phyloP scores from a whole-genome alignment of 1,140 invertebrate genomes.

The Penaeus japonicus region DNA sequence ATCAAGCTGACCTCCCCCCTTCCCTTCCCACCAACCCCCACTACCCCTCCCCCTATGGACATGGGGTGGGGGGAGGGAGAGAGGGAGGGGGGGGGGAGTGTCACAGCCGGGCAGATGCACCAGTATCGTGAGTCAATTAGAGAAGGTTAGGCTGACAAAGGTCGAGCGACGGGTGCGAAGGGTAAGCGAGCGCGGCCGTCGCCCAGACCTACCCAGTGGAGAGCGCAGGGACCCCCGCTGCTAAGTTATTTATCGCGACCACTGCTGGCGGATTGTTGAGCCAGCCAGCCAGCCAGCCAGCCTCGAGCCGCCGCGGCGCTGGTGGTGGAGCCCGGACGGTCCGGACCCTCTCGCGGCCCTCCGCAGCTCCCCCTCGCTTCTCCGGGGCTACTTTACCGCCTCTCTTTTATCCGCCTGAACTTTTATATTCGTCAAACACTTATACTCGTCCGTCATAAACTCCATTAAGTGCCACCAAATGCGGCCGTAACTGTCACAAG shows the following conservation, averaged over 20 bases:
- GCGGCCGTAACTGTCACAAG: slow-evolving; percentile 22
- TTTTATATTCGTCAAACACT: slow-evolving; percentile 11
- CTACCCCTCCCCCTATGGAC: background rate
- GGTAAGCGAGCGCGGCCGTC: background rate
- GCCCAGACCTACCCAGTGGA: background rate
- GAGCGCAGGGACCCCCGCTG: slow-evolving; percentile 12
- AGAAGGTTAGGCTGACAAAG: slow-evolving; percentile 24
- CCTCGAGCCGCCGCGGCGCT: background rate
- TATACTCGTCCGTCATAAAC: background rate
- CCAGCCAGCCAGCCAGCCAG: background rate
- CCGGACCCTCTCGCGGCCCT: background rate
- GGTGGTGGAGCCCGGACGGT: background rate
- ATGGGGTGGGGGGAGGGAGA: background rate
- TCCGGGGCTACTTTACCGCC: background rate
- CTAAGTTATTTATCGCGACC: slow-evolving; percentile 35
- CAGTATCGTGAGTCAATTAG: slow-evolving; percentile 24
- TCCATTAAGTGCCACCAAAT: background rate
- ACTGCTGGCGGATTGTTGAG: slow-evolving; percentile 34
- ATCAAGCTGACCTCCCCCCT: background rate
- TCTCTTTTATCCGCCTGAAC: background rate
- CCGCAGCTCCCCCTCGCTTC: background rate
- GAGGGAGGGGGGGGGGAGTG: background rate
- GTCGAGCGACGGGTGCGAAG: background rate
- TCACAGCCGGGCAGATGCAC: background rate
- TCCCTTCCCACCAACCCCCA: background rate